Base-by-base conservation (phyloP, 2,888 invertebrate genomes). In the Phyllotreta striolata region DNA sequence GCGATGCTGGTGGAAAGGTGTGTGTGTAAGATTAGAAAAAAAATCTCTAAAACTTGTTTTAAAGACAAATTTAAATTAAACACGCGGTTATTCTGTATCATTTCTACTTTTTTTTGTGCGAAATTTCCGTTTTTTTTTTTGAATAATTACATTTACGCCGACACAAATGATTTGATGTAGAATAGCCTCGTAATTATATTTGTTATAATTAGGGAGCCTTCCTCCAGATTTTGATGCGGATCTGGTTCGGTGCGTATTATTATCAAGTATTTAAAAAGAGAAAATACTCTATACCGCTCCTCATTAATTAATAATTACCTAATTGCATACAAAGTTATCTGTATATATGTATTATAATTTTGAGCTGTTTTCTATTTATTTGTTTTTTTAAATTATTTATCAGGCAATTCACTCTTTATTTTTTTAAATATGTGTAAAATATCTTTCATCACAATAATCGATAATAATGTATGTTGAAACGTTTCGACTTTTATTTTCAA, bases 301-400 rank as follows among this genome's bases (percentile, higher is more conserved):
- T 78, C 63, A 77, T 76, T 71, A 77, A 78, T 75, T 77, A 78
- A 70, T 77, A 67, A 70, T 62, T 46, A 55, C 46, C 38, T 24
- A 39, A 47, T 56, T 24, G 4, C 24, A 24, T 24, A 24, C 61
- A 61, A 64, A 67, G 55, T 52, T 63, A 37, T 62, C 54, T 63
- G 65, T 67, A 65, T 61, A 67, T 65, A 63, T 67, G 67, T 67
- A 64, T 54, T 62, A 64, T 59, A 58, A 54, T 65, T 67, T 65
- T 62, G 61, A 58, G 55, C 58, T 60, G 52, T 67, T 61, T 63
- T 67, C 65, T 62, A 66, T 61, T 67, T 65, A 63, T 65, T 63
- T 64, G 57, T 64, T 64, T 64, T 24, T 24, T 63, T 63, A 61
- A 54, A 63, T 57, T 67, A 60, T 67, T 65, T 59, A 56, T 58